Conservation (phyloP, 2,888 invertebrate genomes). For the Leucozona laternaria region DNA sequence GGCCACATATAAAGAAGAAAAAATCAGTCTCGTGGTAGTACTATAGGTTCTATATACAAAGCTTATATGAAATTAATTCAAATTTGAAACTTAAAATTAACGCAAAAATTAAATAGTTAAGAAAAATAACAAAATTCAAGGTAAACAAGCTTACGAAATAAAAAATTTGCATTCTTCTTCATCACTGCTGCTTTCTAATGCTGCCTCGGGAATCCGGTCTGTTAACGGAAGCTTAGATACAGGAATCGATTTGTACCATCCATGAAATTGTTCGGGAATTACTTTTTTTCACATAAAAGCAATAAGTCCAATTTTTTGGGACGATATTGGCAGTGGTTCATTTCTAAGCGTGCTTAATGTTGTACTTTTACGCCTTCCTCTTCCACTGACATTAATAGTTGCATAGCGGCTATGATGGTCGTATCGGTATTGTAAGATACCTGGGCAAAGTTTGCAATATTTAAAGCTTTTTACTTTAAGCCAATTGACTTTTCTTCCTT, state of each 20-base stretch:
- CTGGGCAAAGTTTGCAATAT: background rate
- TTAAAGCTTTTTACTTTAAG: constrained; percentile 28
- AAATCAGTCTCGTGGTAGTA: too few species aligned
- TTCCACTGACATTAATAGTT: constrained; percentile 11
- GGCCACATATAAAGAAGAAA: too few species aligned
- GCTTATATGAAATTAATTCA: too few species aligned
- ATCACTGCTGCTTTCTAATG: background rate
- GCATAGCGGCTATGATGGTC: constrained; percentile 8
- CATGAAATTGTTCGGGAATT: background rate
- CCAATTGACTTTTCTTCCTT: constrained; percentile 32
- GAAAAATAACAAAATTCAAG: background rate
- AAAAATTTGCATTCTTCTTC: background rate
- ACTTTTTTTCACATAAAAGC: background rate
- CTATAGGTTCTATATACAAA: too few species aligned
- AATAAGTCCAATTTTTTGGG: background rate
- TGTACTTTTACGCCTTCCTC: background rate
- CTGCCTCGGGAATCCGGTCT: background rate
- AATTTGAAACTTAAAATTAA: too few species aligned
- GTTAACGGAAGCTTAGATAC: background rate
- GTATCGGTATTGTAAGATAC: background rate
- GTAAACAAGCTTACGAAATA: background rate
- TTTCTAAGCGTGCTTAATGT: background rate
- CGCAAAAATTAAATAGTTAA: too few species aligned
- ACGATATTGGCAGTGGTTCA: constrained; percentile 10
- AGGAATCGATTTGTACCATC: background rate